A percentile compares a stretch with the other conserved stretches of the same genome.
phyloP scores from a whole-genome alignment of 1,140 invertebrate genomes.

The Neotoxoptera formosana region DNA sequence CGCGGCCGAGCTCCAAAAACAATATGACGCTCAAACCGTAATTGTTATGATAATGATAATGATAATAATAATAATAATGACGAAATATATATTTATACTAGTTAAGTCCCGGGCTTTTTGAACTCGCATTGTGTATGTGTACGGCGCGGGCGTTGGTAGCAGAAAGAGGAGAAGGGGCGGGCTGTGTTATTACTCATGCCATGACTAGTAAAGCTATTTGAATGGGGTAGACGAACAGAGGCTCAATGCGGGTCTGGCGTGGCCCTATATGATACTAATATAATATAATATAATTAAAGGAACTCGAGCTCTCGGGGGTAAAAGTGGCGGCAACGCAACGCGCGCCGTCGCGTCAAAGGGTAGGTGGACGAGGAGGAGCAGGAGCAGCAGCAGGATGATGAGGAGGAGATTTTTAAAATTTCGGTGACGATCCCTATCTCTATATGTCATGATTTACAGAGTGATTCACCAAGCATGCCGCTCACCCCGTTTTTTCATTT shows the following conservation, averaged over 20 bases:
- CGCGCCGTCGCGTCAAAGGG: no score
- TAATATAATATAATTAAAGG: background rate
- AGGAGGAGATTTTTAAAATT: no score
- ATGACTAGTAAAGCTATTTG: background rate
- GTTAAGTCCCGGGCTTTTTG: conserved; percentile 29
- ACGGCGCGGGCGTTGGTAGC: background rate
- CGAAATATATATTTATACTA: background rate
- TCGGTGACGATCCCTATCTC: no score
- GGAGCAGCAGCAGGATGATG: no score
- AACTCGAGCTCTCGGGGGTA: background rate
- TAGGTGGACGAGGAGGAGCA: no score
- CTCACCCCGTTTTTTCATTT: no score
- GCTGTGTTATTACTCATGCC: background rate
- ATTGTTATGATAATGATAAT: background rate
- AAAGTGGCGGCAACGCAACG: background rate
- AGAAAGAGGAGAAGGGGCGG: background rate
- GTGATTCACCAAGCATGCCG: no score
- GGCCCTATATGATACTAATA: background rate
- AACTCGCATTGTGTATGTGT: background rate
- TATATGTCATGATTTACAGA: no score
- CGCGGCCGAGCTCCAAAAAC: background rate
- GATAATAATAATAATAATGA: background rate
- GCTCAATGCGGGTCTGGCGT: background rate
- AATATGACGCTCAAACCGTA: background rate
- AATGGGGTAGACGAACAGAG: background rate